Base-by-base conservation (phyloP, 2,797 vertebrate species). In the Galaxias olidus region DNA sequence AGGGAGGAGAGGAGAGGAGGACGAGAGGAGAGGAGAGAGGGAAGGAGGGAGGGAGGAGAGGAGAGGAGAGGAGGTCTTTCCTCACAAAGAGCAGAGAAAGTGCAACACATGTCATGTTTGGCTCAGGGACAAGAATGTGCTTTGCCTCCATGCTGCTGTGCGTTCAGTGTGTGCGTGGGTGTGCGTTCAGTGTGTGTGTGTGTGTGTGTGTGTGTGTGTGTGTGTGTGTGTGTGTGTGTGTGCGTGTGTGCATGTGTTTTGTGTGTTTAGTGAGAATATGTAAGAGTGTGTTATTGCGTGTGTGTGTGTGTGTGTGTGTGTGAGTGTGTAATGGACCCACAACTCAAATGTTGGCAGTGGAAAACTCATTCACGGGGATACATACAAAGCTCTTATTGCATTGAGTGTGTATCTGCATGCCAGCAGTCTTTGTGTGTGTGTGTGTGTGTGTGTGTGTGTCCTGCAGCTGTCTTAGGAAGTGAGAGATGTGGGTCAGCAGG, bases 81-180 rank as follows among this genome's bases (percentile, higher is more conserved):
- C 45, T 5, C 20, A 17, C 45, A 56, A 65, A 56, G 66, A 68
- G 20, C 53, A 42, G 55, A 68, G 65, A 73, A 73, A 73, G 52
- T 30, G 18, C 49, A 79, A 81, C 69, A 68, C 63, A 72, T 79
- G 78, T 79, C 76, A 77, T 79, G 65, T 56, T 73, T 85, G 83
- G 83, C 80, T 18, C 20, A 59, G 41, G 68, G 48, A 73, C 83
- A 85, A 78, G 73, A 83, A 79, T 78, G 65, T 66, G 54, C 75
- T 79, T 41, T 58, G 78, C 65, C 72, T 46, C 65, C 65, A 10
- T 30, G 52, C 20, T 5, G 52, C 2, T 30, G 30, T 30, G 30
- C 2, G 30, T 10, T 47, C 10, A 10, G 45, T 47, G 45, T 47
- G 45, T 47, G 45, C 1, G 45, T 47, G 45, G 3, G 45, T 47